phyloP scores from a whole-genome alignment of 2,888 invertebrate genomes.

The Mythimna loreyi region DNA sequence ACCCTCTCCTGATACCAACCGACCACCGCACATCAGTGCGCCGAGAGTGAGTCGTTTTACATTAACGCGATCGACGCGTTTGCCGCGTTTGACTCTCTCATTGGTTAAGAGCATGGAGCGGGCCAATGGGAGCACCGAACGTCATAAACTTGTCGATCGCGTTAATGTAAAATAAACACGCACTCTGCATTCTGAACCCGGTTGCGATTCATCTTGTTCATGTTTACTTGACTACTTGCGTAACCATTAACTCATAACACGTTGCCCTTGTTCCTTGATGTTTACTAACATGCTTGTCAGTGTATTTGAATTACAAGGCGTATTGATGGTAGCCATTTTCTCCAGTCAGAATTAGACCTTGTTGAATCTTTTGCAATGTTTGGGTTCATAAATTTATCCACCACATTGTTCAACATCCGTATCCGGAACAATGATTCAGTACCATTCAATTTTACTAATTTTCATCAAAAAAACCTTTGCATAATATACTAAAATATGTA shows the following conservation, averaged over 20 bases:
- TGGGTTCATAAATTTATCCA: constrained; percentile 58
- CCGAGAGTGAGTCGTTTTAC: too few species aligned
- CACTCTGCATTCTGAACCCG: too few species aligned
- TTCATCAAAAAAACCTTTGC: constrained; percentile 53
- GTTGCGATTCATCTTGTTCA: constrained; percentile 70
- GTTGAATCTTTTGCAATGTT: constrained; percentile 70
- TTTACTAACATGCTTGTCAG: constrained; percentile 84
- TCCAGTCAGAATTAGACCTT: constrained; percentile 77
- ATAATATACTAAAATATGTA: constrained; percentile 54
- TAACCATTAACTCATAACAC: constrained; percentile 55
- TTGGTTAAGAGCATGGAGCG: too few species aligned
- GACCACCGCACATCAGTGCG: constrained; percentile 57
- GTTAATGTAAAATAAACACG: too few species aligned
- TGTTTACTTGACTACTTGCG: constrained; percentile 65
- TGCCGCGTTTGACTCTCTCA: too few species aligned
- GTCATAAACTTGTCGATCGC: too few species aligned
- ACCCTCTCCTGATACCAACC: constrained; percentile 65
- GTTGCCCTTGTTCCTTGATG: constrained; percentile 65
- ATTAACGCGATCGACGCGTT: too few species aligned
- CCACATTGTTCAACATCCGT: constrained; percentile 52
- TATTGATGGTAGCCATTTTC: constrained; percentile 90
- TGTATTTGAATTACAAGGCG: constrained; percentile 76
- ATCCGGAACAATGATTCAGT: constrained; percentile 57
- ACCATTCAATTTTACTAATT: constrained; percentile 64
- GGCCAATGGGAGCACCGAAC: too few species aligned